Conservation (phyloP, 2,888 invertebrate species). For the Dasypolia templi region DNA sequence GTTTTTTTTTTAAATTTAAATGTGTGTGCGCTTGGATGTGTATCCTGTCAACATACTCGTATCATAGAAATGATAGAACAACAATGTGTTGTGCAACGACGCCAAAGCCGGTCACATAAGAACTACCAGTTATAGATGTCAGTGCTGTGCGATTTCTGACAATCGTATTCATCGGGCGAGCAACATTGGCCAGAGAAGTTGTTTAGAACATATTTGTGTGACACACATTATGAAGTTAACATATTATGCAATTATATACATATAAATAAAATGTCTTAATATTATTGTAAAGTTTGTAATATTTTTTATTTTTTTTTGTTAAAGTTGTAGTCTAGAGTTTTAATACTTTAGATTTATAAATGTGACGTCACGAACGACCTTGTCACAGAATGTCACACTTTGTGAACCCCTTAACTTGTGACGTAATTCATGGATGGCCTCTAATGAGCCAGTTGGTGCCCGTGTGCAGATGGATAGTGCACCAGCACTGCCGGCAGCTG, state of each 20-base stretch:
- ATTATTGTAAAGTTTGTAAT: not conserved
- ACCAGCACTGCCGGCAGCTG: constrained; percentile 98
- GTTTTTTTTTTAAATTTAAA: not conserved
- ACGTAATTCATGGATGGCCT: not conserved
- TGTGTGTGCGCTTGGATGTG: not conserved
- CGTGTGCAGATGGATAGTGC: constrained; percentile 93
- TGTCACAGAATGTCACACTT: not conserved
- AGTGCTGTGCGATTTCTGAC: not conserved
- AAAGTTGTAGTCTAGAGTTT: not conserved
- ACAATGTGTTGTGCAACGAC: not conserved
- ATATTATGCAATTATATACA: not conserved
- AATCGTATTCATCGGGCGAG: not conserved
- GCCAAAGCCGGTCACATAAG: not conserved
- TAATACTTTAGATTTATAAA: not conserved
- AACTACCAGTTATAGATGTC: not conserved
- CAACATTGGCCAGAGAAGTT: not conserved
- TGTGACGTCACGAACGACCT: not conserved
- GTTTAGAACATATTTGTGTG: not conserved
- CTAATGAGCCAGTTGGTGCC: constrained; percentile 2
- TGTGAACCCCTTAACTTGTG: not conserved
- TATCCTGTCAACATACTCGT: not conserved
- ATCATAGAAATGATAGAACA: too few species aligned
- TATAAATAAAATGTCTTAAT: not conserved
- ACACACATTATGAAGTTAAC: too few species aligned
- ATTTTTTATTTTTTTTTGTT: too few species aligned